Conservation (phyloP, 2,797 vertebrate species). For the Alauda arvensis region DNA sequence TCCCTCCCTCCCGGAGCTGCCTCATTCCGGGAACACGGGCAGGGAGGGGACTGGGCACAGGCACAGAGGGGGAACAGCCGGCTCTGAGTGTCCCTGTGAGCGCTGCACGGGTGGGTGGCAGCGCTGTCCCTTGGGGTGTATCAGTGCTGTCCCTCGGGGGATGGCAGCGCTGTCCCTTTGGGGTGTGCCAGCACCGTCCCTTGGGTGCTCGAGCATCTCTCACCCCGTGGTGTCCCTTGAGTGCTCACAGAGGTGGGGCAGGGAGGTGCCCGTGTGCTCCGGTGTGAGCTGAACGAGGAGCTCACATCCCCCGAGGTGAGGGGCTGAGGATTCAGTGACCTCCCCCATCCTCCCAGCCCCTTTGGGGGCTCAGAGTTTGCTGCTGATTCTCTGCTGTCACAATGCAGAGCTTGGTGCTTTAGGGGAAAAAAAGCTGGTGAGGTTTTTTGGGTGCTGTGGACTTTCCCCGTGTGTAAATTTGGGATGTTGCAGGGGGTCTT, state of each 20-base stretch:
- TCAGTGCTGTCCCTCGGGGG: too few relatives aligned
- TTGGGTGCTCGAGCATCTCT: not conserved
- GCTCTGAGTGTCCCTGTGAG: not conserved
- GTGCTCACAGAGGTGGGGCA: not conserved
- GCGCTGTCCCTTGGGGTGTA: accelerated
- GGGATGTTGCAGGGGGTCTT: too few relatives aligned
- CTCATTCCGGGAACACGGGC: accelerated
- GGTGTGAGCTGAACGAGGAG: not conserved
- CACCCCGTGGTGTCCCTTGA: not conserved
- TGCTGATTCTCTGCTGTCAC: not conserved
- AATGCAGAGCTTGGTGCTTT: not conserved
- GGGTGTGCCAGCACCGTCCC: not conserved
- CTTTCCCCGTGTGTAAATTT: not conserved
- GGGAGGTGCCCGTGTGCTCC: not conserved
- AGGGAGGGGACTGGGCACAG: not conserved
- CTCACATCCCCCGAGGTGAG: accelerated
- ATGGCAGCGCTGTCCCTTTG: too few relatives aligned
- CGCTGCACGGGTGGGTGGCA: not conserved
- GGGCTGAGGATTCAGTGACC: not conserved
- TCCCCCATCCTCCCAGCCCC: not conserved
- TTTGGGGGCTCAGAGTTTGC: not conserved
- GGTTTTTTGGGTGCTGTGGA: not conserved
- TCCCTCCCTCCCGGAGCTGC: not conserved
- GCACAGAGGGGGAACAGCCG: not conserved
- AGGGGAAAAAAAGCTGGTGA: not conserved